Evolutionary conservation across 35 echinoderm and acorn worm genomes (phyloP).

Genomic region (Hemicentrotus pulcherrimus): DNA sequence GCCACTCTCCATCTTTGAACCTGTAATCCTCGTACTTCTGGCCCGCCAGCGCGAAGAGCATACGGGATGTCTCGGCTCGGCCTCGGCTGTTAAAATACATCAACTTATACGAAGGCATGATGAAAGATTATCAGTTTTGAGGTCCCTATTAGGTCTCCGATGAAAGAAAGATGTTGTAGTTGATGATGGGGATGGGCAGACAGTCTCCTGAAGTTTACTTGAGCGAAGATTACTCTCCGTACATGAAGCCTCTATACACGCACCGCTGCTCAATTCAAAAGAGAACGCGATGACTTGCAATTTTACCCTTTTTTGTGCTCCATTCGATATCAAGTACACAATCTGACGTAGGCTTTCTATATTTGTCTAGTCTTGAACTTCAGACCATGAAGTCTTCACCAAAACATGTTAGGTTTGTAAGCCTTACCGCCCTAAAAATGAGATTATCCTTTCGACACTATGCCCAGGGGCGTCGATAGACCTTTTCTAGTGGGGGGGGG

Average conservation of each 20-base stretch:
- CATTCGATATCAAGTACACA: background rate
- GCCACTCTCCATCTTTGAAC: slow-evolving; percentile 50
- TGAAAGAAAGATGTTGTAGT: background rate
- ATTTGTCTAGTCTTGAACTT: background rate
- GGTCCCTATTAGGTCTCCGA: background rate
- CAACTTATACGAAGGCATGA: slow-evolving; percentile 64
- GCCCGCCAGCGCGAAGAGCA: slow-evolving; percentile 53
- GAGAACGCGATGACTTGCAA: background rate
- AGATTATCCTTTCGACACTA: no score
- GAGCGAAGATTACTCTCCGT: no score
- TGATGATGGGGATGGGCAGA: background rate
- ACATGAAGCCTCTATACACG: background rate
- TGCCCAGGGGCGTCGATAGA: no score
- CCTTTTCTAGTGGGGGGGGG: no score
- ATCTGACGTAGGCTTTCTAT: background rate
- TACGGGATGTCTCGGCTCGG: slow-evolving; percentile 57
- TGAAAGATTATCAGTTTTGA: background rate
- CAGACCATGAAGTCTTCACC: background rate
- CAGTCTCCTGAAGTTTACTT: background rate
- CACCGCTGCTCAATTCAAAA: background rate
- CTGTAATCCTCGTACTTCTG: slow-evolving; percentile 66
- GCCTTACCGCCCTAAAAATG: no score
- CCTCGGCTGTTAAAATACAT: slow-evolving; percentile 71
- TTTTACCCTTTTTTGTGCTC: background rate
- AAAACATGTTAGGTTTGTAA: no score